Percentiles rank a stretch among this genome's conserved stretches.
Conservation (phyloP, 2,888 invertebrate genomes). For the Nephrotoma appendiculata region DNA sequence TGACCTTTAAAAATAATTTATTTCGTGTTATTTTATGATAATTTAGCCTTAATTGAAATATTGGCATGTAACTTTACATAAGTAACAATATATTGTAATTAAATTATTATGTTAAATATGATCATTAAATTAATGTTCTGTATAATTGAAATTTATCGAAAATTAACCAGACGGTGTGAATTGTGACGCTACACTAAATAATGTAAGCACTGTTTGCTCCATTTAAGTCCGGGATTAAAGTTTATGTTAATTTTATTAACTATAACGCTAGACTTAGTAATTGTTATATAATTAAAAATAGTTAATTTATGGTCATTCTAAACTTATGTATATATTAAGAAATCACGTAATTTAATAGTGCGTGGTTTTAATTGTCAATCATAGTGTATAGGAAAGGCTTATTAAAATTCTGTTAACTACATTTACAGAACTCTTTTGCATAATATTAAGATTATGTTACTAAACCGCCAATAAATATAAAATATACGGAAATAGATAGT, state of each 20-base stretch:
- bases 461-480: not conserved
- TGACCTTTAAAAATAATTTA: not conserved
- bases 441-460: not conserved
- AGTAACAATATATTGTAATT: not conserved
- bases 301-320: not conserved
- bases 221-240: not conserved
- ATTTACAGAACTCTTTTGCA: too few relatives aligned
- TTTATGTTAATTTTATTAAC: not conserved
- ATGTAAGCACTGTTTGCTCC: not conserved
- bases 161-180: not conserved
- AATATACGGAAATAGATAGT: not conserved
- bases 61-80: not conserved
- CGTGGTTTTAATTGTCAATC: not conserved
- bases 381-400: not conserved
- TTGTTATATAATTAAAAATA: not conserved
- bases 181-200: too few relatives aligned
- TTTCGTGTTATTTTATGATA: not conserved
- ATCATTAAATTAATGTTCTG: not conserved
- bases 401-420: too few relatives aligned
- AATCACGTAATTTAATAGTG: not conserved
- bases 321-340: not conserved
- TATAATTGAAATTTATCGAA: not conserved
- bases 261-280: not conserved
- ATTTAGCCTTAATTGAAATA: not conserved
- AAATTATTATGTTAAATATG: not conserved